Base-by-base conservation (phyloP, 2,888 invertebrate species). In the Xiphydria camelus region DNA sequence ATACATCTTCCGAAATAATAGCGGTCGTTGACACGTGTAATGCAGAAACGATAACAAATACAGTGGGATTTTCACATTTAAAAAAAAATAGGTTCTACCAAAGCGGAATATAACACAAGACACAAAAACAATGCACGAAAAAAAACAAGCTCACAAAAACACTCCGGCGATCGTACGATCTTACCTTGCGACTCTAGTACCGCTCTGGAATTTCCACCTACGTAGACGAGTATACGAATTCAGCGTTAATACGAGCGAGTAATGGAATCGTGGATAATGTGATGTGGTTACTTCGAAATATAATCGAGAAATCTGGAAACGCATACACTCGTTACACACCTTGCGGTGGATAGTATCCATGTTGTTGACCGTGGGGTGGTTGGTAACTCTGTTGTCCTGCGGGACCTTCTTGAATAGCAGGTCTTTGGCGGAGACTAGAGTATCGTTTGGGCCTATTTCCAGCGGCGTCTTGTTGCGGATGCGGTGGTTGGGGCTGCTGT, bases 401-500 rank as follows among this genome's bases (percentile, higher is more conserved):
- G 20, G 63, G 65, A 17, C 62, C 72, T 19, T 76, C 75, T 1
- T 70, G 49, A 25, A 75, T 68, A 5, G 66, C 52, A 32, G 79
- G 77, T 41, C 83, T 73, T 66, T 84, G 84, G 42, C 87, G 77
- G 59, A 86, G 79, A 45, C 84, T 83, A 2, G 87, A 87, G 68
- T 87, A 87, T 17, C 87, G 78, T 62, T 87, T 87, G 5, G 85
- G 82, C 52, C 82, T 77, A 45, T 74, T 77, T 21, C 70, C 74
- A 41, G 76, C 64, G 23, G 75, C 75, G 47, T 74, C 75, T 29
- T 52, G 60, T 41, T 58, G 63, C 49, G 47, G 61, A 53, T 57
- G 63, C 21, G 61, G 68, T 12, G 68, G 70, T 32, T 75, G 70
- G 59, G 78, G 76, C 49, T 76, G 73, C 44, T 76, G 68, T 49